These are phyloP conservation scores for Etia nguti DNA, from an alignment of 2,113 vertebrate species.

Conservation along the genomic window DNA sequence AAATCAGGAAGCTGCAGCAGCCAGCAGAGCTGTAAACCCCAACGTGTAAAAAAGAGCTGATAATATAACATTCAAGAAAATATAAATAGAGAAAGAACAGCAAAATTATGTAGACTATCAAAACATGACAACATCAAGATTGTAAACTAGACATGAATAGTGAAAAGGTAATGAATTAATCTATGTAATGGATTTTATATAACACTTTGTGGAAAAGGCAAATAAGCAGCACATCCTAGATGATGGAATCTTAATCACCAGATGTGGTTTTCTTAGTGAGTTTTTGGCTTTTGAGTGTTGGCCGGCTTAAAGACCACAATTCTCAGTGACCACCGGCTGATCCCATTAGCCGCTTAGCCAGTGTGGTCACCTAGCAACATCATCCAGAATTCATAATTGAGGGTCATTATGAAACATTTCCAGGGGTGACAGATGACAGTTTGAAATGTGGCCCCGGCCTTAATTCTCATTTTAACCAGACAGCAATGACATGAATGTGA, in stretches of 20 bases:
- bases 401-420: constrained; percentile 1
- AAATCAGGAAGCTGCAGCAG: not conserved
- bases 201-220: not conserved
- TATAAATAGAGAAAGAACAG: not conserved
- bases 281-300: not conserved
- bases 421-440: constrained; percentile 24
- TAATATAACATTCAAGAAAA: not conserved
- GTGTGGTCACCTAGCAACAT: constrained; percentile 39
- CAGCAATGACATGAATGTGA: not conserved
- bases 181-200: rapidly evolving
- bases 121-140: not conserved
- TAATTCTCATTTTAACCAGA: not conserved
- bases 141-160: not conserved
- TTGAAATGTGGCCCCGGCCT: not conserved
- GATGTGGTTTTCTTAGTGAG: constrained; percentile 21
- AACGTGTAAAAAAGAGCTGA: not conserved
- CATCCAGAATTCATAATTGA: constrained; percentile 12
- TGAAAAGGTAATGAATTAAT: not conserved
- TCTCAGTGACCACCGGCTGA: not conserved
- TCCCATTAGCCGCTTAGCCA: constrained; percentile 16
- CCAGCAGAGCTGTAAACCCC: not conserved
- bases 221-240: not conserved
- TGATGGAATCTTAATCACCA: not conserved
- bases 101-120: not conserved
- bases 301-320: not conserved